Evolutionary conservation across 2,797 vertebrate genomes (phyloP).

Genomic region (Rhinophrynus dorsalis): DNA sequence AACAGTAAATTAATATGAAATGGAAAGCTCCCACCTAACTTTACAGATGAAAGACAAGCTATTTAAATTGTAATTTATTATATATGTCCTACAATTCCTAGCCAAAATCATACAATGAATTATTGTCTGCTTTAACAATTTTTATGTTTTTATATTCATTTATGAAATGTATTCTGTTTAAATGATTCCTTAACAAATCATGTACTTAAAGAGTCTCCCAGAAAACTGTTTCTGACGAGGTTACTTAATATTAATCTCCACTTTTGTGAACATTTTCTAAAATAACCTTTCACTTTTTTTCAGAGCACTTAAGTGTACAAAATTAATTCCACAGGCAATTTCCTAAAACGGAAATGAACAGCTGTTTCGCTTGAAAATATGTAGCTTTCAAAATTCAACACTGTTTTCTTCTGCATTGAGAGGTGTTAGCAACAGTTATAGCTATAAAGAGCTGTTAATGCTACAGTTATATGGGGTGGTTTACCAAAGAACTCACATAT

Average conservation of each 20-base stretch:
- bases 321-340: constrained; percentile 44
- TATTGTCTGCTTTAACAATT: too few species aligned
- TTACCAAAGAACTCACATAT: constrained; percentile 51
- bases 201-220: background rate
- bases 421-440: constrained; percentile 44
- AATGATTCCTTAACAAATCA: too few species aligned
- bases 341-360: constrained; percentile 44
- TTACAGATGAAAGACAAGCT: too few species aligned
- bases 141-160: too few species aligned
- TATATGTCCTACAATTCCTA: too few species aligned
- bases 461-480: constrained; percentile 46
- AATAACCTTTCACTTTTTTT: constrained; percentile 21
- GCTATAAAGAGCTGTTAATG: constrained; percentile 50
- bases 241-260: background rate
- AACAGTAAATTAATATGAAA: too few species aligned
- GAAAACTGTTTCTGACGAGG: background rate
- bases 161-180: too few species aligned
- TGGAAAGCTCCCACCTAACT: too few species aligned
- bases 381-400: constrained; percentile 43
- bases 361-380: constrained; percentile 44
- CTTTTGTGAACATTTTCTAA: constrained; percentile 3
- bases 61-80: too few species aligned
- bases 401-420: constrained; percentile 37
- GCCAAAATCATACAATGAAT: too few species aligned
- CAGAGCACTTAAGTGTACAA: constrained; percentile 32